These are phyloP conservation scores for Ceramica pisi DNA, from an alignment of 2,888 invertebrate species.

Conservation along the genomic window DNA sequence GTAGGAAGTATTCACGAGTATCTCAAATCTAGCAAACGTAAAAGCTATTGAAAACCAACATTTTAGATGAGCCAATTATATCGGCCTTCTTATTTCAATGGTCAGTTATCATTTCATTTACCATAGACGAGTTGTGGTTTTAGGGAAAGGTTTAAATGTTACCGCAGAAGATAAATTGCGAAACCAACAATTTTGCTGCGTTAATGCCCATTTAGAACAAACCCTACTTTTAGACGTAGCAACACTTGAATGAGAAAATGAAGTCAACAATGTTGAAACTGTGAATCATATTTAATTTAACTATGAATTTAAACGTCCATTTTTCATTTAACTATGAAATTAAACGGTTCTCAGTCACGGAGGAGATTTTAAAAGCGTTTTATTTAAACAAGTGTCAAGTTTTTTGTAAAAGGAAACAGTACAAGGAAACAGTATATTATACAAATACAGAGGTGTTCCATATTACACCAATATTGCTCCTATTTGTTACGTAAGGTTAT, in stretches of 20 bases:
- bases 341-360: conserved; percentile 20
- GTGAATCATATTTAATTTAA: conserved; percentile 9
- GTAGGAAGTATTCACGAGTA: conserved; percentile 21
- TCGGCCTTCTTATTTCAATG: conserved; percentile 25
- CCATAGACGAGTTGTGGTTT: conserved; percentile 30
- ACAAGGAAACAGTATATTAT: neutral
- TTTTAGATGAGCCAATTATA: conserved; percentile 16
- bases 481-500: neutral
- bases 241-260: conserved; percentile 12
- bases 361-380: conserved; percentile 12
- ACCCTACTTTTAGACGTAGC: neutral
- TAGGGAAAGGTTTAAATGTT: conserved; percentile 15
- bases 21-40: conserved; percentile 11
- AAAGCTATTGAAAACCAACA: conserved; percentile 4
- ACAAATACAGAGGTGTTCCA: neutral
- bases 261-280: conserved; percentile 25
- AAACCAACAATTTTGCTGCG: conserved; percentile 24
- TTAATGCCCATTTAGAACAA: conserved; percentile 20
- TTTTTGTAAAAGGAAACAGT: neutral
- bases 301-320: neutral
- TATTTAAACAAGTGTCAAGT: conserved; percentile 3
- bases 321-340: neutral
- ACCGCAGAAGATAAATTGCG: conserved; percentile 27
- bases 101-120: neutral
- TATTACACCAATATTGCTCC: neutral